Base-by-base conservation (phyloP, 2,888 invertebrate species). In the Ernsta delagoae region DNA sequence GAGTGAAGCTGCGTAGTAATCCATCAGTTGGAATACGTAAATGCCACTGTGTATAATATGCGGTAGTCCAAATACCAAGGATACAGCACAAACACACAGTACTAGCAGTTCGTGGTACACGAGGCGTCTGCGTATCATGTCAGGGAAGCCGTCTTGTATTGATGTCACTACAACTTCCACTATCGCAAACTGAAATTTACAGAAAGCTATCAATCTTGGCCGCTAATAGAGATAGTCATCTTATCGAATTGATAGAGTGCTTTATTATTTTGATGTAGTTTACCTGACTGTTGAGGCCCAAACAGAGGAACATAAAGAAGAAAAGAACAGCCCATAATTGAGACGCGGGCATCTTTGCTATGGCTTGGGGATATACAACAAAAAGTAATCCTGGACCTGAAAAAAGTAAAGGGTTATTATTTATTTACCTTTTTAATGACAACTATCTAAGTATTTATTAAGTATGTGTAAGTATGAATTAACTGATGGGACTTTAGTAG, bases 101-200 rank as follows among this genome's bases (percentile, higher is more conserved):
- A 98, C 98, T 70, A 98, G 88, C 70, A 98, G 92, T 88, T 98
- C 98, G 82, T 98, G 98, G 81, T 97, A 97, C 75, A 97, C 96
- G 65, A 98, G 94, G 80, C 95, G 95, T 76, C 95, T 96, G 79
- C 96, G 96, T 70, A 98, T 97, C 96, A 97, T 97, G 73, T 96
- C 95, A 0, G 97, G 97, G 85, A 98, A 98, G 36, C 98, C 98
- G 83, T 98, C 98, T 91, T 98, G 98, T 78, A 98, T 96, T 5
- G 98, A 97, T 3, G 98, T 98, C 2, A 98, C 97, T 3, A 98
- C 97, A 5, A 98, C 98, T 92, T 98, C 98, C 59, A 98, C 98
- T 73, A 98, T 97, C 43, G 98, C 98, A 90, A 98, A 98, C 97
- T 98, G 92, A 75, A 95, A 95, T 59, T 48, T 54, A 54, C 43